A percentile compares a stretch with the other conserved stretches of the same genome.
Evolutionary conservation across 2,888 invertebrate genomes (phyloP).

Genomic region (Drosophila ezoana): DNA sequence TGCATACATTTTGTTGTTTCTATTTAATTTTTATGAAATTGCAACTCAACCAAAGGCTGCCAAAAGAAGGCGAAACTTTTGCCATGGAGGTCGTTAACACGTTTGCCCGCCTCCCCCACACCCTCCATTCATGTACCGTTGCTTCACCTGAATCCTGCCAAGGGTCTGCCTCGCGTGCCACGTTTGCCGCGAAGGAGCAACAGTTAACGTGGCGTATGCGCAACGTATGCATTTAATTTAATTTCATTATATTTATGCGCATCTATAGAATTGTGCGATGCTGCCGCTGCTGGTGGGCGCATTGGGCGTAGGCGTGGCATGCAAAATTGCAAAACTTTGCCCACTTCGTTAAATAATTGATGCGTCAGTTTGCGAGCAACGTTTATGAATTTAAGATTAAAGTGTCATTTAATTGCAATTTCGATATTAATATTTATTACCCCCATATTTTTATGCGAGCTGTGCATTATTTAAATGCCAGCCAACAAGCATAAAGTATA

Average conservation of each 20-base stretch:
- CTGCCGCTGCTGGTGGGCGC: background rate
- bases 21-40: slow-evolving; percentile 81
- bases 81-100: slow-evolving; percentile 75
- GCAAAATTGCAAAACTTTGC: slow-evolving; percentile 65
- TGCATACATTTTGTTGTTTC: slow-evolving; percentile 59
- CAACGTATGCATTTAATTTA: slow-evolving; percentile 82
- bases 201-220: slow-evolving; percentile 81
- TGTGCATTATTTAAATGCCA: slow-evolving; percentile 48
- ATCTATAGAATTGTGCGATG: slow-evolving; percentile 62
- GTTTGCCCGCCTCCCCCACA: background rate
- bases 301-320: slow-evolving; percentile 52
- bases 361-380: slow-evolving; percentile 44
- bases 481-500: slow-evolving; percentile 18
- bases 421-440: slow-evolving; percentile 51
- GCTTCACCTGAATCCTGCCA: background rate
- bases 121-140: background rate
- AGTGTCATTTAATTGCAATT: slow-evolving; percentile 76
- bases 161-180: slow-evolving; percentile 6
- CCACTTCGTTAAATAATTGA: slow-evolving; percentile 74
- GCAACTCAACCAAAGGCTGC: slow-evolving; percentile 74
- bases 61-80: slow-evolving; percentile 74
- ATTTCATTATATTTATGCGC: slow-evolving; percentile 81
- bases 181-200: slow-evolving; percentile 56
- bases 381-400: slow-evolving; percentile 80
- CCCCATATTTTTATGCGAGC: slow-evolving; percentile 15